A percentile compares a stretch with the other conserved stretches of the same genome.
Evolutionary conservation across 2,797 vertebrate genomes (phyloP).

Genomic region (Botia kubotai): DNA sequence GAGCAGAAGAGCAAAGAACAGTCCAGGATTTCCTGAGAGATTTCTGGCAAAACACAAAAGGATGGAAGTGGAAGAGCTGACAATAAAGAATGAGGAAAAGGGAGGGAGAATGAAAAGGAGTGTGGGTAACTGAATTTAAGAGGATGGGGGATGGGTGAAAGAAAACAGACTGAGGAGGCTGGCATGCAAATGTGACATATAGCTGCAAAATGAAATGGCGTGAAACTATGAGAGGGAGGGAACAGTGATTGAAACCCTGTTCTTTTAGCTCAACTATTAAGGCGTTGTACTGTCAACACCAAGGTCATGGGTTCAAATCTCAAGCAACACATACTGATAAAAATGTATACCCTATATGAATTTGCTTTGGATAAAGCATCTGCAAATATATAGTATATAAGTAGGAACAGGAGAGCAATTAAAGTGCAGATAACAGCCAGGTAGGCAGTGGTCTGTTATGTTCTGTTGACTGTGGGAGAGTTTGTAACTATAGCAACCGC

Average conservation of each 20-base stretch:
- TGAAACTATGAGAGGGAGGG: slow-evolving; percentile 15
- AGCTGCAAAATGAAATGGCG: slow-evolving; percentile 20
- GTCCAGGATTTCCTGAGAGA: slow-evolving; percentile 51
- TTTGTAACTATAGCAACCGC: too few species aligned
- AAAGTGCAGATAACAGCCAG: too few species aligned
- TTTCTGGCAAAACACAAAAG: slow-evolving; percentile 32
- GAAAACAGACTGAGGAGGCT: slow-evolving; percentile 27
- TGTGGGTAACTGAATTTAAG: slow-evolving; percentile 32
- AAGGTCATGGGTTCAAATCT: background rate
- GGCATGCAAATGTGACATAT: slow-evolving; percentile 30
- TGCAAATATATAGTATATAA: background rate
- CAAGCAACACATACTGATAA: background rate
- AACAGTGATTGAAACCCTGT: slow-evolving; percentile 30
- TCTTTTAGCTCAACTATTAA: background rate
- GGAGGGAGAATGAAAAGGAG: slow-evolving; percentile 37
- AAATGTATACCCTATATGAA: background rate
- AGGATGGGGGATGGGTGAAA: slow-evolving; percentile 1
- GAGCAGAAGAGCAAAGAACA: slow-evolving; percentile 51
- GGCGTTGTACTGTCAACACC: background rate
- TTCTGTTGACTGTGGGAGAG: too few species aligned
- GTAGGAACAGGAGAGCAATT: slow-evolving; percentile 27
- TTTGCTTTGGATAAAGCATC: background rate
- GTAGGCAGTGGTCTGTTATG: too few species aligned
- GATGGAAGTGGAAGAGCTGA: slow-evolving; percentile 21
- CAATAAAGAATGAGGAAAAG: slow-evolving; percentile 14